Conservation (phyloP, 2,797 vertebrate genomes). For the Dromococcyx pavoninus region DNA sequence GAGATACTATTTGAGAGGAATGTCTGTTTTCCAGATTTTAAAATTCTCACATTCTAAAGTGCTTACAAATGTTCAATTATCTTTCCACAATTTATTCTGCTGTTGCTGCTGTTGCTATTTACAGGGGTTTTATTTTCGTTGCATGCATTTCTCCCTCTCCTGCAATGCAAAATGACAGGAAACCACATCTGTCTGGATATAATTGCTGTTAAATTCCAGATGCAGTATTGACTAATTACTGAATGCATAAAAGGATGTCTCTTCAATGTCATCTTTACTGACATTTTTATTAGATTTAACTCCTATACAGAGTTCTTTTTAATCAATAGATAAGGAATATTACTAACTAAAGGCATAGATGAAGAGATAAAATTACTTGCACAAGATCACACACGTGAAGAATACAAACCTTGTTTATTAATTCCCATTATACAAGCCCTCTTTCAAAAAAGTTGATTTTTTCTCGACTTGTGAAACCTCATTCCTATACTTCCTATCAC, state of each 20-base stretch:
- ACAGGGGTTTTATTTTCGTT: conserved; percentile 19
- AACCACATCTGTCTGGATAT: not conserved
- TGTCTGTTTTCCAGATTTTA: not conserved
- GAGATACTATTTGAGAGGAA: not conserved
- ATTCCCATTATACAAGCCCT: not conserved
- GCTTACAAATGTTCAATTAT: not conserved
- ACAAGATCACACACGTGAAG: not conserved
- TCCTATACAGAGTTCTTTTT: not conserved
- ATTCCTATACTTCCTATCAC: not conserved
- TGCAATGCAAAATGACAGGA: conserved; percentile 15
- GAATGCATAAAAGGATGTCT: not conserved
- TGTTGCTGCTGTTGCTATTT: conserved; percentile 9
- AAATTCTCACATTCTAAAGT: not conserved
- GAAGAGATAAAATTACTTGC: not conserved
- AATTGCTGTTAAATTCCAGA: conserved; percentile 19
- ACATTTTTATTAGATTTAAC: not conserved
- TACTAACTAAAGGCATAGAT: not conserved
- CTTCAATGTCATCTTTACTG: not conserved
- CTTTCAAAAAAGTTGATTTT: not conserved
- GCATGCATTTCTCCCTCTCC: not conserved
- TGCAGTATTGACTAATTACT: not conserved
- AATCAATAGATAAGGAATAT: not conserved
- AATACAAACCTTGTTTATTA: not conserved
- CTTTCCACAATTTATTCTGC: not conserved
- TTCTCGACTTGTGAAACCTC: not conserved